phyloP scores from a whole-genome alignment of 2,797 vertebrate species.

The Thaleichthys pacificus region DNA sequence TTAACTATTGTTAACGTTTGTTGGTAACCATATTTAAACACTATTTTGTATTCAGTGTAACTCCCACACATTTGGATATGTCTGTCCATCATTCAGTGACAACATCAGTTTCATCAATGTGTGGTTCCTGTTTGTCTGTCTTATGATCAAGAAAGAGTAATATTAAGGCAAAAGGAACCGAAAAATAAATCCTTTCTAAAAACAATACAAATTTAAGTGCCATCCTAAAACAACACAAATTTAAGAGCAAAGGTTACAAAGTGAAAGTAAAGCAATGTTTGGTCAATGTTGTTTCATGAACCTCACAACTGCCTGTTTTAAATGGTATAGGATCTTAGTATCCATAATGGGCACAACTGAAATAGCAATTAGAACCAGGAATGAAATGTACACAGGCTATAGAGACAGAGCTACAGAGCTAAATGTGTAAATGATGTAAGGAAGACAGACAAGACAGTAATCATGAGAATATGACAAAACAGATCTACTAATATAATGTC shows the following conservation, averaged over 20 bases:
- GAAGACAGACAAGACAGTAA: conserved; percentile 54
- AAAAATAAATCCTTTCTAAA: neutral
- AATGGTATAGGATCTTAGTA: neutral
- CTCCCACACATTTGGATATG: neutral
- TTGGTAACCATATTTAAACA: neutral
- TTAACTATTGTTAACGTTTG: neutral
- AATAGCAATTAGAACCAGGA: conserved; percentile 10
- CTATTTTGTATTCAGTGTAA: neutral
- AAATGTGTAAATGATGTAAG: conserved; percentile 28
- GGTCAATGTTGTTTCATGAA: neutral
- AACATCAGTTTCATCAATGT: neutral
- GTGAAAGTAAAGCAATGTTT: neutral
- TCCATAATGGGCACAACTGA: neutral
- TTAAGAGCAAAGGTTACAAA: neutral
- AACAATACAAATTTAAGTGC: neutral
- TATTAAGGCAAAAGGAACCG: neutral
- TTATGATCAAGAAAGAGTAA: neutral
- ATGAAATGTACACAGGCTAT: conserved; percentile 19
- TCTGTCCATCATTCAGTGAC: neutral
- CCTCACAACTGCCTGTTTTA: neutral
- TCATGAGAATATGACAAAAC: neutral
- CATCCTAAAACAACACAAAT: neutral
- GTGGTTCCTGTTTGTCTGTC: neutral
- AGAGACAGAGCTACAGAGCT: conserved; percentile 8
- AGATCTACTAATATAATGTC: conserved; percentile 25